Percentiles rank a stretch among this genome's conserved stretches.
phyloP scores from a whole-genome alignment of 2,888 invertebrate species.

The Hololepta plana region DNA sequence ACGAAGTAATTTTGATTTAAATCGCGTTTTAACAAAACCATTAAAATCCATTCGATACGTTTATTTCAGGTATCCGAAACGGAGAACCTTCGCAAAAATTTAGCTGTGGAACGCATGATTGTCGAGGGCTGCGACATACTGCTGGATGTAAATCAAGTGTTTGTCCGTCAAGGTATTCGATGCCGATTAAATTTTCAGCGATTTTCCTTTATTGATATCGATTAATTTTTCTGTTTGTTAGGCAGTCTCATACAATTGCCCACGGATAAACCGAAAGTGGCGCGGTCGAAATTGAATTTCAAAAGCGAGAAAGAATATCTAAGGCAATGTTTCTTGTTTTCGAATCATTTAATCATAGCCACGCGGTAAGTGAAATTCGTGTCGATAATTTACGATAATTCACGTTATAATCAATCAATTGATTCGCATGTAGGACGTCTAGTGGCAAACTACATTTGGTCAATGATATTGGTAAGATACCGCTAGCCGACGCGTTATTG shows the following conservation, averaged over 20 bases:
- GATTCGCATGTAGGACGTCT: constrained; percentile 34
- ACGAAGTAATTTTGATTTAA: constrained; percentile 39
- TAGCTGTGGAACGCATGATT: constrained; percentile 85
- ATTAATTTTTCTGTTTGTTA: too few species aligned
- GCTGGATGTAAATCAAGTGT: constrained; percentile 83
- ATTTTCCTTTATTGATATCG: constrained; percentile 1
- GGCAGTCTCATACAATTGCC: constrained; percentile 62
- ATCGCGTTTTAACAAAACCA: neutral
- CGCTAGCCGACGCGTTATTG: constrained; percentile 66
- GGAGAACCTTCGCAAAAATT: constrained; percentile 76
- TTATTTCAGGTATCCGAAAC: constrained; percentile 64
- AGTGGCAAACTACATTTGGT: constrained; percentile 74
- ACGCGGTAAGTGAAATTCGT: constrained; percentile 34
- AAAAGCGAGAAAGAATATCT: constrained; percentile 49
- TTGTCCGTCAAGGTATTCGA: constrained; percentile 64
- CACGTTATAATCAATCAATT: neutral
- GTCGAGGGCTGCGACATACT: constrained; percentile 86
- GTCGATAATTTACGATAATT: constrained; percentile 1
- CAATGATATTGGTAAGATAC: constrained; percentile 64
- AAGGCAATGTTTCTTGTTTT: constrained; percentile 78
- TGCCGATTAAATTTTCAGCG: constrained; percentile 1
- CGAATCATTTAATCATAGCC: constrained; percentile 73
- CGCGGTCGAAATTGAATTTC: constrained; percentile 40
- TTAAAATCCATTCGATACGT: too few species aligned
- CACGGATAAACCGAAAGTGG: constrained; percentile 35